Conservation (phyloP, 2,113 vertebrate species). For the Serranochromis macrocephalus region DNA sequence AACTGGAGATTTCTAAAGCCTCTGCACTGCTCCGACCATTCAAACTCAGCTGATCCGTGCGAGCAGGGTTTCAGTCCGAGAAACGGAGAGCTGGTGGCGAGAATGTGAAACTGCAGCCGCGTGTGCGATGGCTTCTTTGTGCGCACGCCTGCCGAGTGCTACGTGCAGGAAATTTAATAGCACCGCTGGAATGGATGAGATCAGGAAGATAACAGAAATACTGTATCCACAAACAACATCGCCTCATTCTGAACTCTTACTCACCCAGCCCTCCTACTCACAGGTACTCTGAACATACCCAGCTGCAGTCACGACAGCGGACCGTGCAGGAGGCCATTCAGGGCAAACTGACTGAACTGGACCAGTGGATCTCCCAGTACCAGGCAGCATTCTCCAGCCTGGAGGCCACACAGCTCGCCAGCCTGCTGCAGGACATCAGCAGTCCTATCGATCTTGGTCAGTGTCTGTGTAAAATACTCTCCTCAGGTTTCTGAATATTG, state of each 20-base stretch:
- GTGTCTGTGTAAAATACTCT: not conserved
- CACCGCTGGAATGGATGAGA: not conserved
- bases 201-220: accelerated
- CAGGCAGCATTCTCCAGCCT: slow-evolving; percentile 92
- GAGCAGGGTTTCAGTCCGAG: not conserved
- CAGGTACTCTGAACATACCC: slow-evolving; percentile 95
- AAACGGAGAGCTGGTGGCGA: not conserved
- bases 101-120: accelerated
- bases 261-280: not conserved
- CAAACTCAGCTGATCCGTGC: not conserved
- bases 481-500: not conserved
- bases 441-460: slow-evolving; percentile 91
- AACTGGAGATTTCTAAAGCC: not conserved
- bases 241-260: not conserved
- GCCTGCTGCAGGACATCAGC: slow-evolving; percentile 95
- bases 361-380: slow-evolving; percentile 96
- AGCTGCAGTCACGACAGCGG: slow-evolving; percentile 88
- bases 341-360: slow-evolving; percentile 90
- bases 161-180: accelerated
- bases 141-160: not conserved
- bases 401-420: slow-evolving; percentile 92
- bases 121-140: not conserved
- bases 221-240: not conserved
- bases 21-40: not conserved
- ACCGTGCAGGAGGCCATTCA: slow-evolving; percentile 94